Conservation (phyloP, 2,888 invertebrate species). For the Tachystola acroxantha region DNA sequence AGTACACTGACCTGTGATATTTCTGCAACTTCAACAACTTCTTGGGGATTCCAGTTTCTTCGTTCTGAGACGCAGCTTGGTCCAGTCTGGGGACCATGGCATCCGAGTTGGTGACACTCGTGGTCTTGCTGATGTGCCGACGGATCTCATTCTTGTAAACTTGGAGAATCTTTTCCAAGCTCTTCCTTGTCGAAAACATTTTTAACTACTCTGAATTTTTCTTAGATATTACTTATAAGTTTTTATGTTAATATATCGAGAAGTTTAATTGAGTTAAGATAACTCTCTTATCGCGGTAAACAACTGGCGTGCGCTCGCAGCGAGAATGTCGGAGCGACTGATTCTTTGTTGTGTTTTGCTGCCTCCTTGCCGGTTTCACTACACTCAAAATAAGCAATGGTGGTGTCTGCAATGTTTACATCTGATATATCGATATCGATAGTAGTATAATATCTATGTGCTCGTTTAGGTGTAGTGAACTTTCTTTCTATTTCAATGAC, state of each 20-base stretch:
- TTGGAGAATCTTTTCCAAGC: constrained; percentile 56
- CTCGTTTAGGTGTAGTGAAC: no score
- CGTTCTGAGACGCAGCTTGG: constrained; percentile 47
- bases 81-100: constrained; percentile 74
- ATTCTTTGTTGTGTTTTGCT: constrained; percentile 72
- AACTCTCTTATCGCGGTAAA: neutral
- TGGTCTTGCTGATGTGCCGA: constrained; percentile 79
- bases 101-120: constrained; percentile 79
- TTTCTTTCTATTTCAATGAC: no score
- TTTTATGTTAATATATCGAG: constrained; percentile 5
- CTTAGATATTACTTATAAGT: neutral
- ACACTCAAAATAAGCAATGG: constrained; percentile 47
- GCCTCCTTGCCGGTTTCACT: constrained; percentile 55
- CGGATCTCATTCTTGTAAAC: constrained; percentile 65
- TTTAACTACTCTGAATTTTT: constrained; percentile 16
- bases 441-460: no score
- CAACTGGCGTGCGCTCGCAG: constrained; percentile 39
- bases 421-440: constrained; percentile 56
- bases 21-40: constrained; percentile 73
- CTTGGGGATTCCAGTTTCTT: constrained; percentile 59
- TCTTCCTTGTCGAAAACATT: constrained; percentile 64
- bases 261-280: neutral
- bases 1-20: constrained; percentile 78
- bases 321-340: constrained; percentile 58
- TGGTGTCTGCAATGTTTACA: constrained; percentile 62